Percentiles rank a stretch among this genome's conserved stretches.
Evolutionary conservation across 1,140 invertebrate species (phyloP).

Genomic region (Tetramorium simillimum): DNA sequence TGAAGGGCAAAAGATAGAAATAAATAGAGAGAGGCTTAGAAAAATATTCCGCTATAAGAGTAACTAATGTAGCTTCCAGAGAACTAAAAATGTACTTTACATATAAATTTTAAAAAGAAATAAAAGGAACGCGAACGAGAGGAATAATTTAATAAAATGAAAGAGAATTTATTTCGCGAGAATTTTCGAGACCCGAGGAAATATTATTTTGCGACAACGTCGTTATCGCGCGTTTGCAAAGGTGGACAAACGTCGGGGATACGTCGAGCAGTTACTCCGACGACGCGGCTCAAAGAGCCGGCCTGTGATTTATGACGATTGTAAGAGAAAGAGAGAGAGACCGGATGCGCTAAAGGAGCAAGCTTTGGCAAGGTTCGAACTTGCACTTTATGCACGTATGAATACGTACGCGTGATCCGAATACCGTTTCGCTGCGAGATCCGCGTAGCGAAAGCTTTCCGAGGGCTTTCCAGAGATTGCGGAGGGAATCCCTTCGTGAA

Average conservation of each 20-base stretch:
- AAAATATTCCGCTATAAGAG: not conserved
- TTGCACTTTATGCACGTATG: conserved; percentile 80
- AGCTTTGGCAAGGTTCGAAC: conserved; percentile 51
- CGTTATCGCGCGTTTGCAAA: conserved; percentile 32
- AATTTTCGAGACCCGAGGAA: not conserved
- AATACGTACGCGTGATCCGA: conserved; percentile 77
- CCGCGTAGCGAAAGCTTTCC: conserved; percentile 7
- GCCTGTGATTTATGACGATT: conserved; percentile 35
- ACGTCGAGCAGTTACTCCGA: not conserved
- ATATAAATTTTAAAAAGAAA: conserved; percentile 1
- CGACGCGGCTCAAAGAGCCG: conserved; percentile 16
- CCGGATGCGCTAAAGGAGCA: not conserved
- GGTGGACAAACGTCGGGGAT: not conserved
- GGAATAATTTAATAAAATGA: conserved; percentile 1
- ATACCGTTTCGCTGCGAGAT: conserved; percentile 55
- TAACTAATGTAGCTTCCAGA: not conserved
- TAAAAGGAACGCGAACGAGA: not conserved
- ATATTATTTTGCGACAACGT: conserved; percentile 36
- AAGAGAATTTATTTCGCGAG: conserved; percentile 12
- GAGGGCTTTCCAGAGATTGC: conserved; percentile 66
- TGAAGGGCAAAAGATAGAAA: not conserved
- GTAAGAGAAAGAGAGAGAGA: not conserved
- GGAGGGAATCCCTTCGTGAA: conserved; percentile 63
- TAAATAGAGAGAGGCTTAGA: not conserved
- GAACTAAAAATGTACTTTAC: not conserved